A percentile compares a stretch with the other conserved stretches of the same genome.
Conservation (phyloP, 2,797 vertebrate genomes). For the Neostethus bicornis region DNA sequence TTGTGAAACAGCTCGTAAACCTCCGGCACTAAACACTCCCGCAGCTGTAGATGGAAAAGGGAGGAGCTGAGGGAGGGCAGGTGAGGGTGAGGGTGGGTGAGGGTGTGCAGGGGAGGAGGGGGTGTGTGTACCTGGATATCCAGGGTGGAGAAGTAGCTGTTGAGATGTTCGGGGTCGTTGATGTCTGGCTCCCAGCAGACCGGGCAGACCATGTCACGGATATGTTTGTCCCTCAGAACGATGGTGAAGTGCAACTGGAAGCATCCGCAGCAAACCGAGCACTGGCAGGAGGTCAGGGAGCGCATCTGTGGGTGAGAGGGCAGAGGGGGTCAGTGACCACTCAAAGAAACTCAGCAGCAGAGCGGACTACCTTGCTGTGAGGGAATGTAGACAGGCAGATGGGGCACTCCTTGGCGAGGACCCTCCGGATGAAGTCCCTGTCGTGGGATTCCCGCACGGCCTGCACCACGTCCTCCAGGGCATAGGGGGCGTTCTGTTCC, state of each 20-base stretch:
- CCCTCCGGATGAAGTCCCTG: constrained; percentile 86
- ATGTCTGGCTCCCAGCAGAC: constrained; percentile 89
- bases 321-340: not conserved
- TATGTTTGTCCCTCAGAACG: constrained; percentile 88
- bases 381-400: constrained; percentile 88
- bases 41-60: constrained; percentile 82
- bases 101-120: too few relatives aligned
- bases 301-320: constrained; percentile 80
- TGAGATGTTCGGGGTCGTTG: constrained; percentile 86
- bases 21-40: constrained; percentile 87
- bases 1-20: constrained; percentile 91
- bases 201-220: constrained; percentile 90
- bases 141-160: constrained; percentile 90
- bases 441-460: constrained; percentile 89
- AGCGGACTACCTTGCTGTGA: constrained; percentile 81
- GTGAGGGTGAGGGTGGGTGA: too few relatives aligned
- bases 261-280: constrained; percentile 88
- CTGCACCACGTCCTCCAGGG: constrained; percentile 87
- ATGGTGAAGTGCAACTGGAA: constrained; percentile 92
- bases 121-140: constrained; percentile 94
- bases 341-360: not conserved
- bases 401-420: constrained; percentile 88
- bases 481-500: constrained; percentile 84
- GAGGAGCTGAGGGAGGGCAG: too few relatives aligned
- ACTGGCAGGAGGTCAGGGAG: constrained; percentile 90